Conservation (phyloP, 2,888 invertebrate genomes). For the Cyclophora albipunctata region DNA sequence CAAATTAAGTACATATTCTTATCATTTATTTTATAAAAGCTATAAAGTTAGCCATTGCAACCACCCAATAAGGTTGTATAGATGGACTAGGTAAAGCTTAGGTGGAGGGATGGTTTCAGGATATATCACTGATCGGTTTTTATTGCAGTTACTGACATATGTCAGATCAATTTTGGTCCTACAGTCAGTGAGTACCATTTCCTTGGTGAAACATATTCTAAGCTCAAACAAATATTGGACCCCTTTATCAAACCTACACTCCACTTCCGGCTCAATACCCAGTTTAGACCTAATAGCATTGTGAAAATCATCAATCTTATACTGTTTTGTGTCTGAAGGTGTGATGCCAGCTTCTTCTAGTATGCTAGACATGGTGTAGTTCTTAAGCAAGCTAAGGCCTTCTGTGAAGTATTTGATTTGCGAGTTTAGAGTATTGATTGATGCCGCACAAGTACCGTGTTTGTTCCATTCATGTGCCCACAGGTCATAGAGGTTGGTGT, state of each 20-base stretch:
- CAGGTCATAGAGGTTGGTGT: constrained; percentile 65
- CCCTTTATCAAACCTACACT: constrained; percentile 76
- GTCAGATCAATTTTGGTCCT: constrained; percentile 18
- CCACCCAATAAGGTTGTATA: constrained; percentile 74
- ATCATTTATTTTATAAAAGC: no score
- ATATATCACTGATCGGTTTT: constrained; percentile 14
- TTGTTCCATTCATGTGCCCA: constrained; percentile 90
- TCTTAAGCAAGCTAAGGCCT: constrained; percentile 76
- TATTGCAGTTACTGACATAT: constrained; percentile 17
- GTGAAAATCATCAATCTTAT: constrained; percentile 22
- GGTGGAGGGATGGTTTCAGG: constrained; percentile 32
- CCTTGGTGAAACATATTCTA: constrained; percentile 82
- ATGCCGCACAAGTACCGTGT: constrained; percentile 85
- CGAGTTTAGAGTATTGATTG: constrained; percentile 67
- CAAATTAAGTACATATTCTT: no score
- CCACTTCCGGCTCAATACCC: constrained; percentile 75
- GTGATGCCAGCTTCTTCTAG: constrained; percentile 71
- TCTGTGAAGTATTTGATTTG: constrained; percentile 81
- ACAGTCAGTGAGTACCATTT: constrained; percentile 78
- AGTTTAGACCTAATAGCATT: constrained; percentile 63
- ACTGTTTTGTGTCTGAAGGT: constrained; percentile 35
- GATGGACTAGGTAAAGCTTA: constrained; percentile 59
- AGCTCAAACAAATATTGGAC: constrained; percentile 80
- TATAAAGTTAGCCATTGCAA: constrained; percentile 23
- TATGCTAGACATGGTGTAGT: constrained; percentile 77